A percentile compares a stretch with the other conserved stretches of the same genome.
Conservation (phyloP, 2,113 vertebrate genomes). For the Mola mola region DNA sequence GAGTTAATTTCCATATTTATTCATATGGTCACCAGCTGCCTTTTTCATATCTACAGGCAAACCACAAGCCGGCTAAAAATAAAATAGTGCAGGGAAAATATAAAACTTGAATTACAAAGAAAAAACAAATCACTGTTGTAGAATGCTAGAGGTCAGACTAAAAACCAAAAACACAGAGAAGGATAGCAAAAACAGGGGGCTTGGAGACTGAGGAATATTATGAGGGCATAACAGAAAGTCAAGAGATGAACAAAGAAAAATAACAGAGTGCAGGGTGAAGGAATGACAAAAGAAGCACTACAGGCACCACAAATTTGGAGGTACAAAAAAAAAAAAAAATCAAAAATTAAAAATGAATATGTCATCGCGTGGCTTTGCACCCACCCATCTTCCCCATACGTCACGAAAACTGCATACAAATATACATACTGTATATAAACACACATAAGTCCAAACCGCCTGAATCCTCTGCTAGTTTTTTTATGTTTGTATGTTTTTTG, state of each 20-base stretch:
- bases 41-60: conserved; percentile 29
- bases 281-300: background rate
- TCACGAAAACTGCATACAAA: conserved; percentile 45
- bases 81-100: conserved; percentile 26
- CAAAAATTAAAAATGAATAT: conserved; percentile 33
- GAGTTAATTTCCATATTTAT: conserved; percentile 42
- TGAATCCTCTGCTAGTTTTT: conserved; percentile 26
- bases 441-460: conserved; percentile 42
- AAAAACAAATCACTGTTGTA: conserved; percentile 11
- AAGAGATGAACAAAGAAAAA: conserved; percentile 14
- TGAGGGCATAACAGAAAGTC: conserved; percentile 6
- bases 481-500: too few relatives aligned
- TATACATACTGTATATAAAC: conserved; percentile 32
- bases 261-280: conserved; percentile 10
- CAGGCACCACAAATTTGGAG: background rate
- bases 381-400: conserved; percentile 40
- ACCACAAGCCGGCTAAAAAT: conserved; percentile 17
- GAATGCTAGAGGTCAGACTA: conserved; percentile 26
- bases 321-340: conserved; percentile 18
- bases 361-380: conserved; percentile 41
- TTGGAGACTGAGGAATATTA: conserved; percentile 19
- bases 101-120: conserved; percentile 44
- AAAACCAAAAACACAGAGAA: conserved; percentile 8
- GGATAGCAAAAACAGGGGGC: conserved; percentile 20
- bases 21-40: conserved; percentile 14